A percentile compares a stretch with the other conserved stretches of the same genome.
Evolutionary conservation across 1,140 invertebrate genomes (phyloP).

Genomic region (Lordiphosa mommai): DNA sequence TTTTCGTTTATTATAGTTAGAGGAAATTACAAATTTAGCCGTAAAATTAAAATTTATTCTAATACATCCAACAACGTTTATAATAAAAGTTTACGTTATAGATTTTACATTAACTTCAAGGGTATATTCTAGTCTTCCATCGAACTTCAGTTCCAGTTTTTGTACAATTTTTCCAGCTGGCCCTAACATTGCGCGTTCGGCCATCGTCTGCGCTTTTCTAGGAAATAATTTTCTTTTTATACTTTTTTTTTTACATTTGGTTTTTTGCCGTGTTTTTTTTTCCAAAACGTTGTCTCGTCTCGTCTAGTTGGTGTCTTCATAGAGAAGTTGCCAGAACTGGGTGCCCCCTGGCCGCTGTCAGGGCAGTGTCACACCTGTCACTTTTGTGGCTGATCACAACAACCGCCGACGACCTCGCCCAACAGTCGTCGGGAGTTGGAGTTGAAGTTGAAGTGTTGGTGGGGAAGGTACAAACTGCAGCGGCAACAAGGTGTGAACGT

Average conservation of each 20-base stretch:
- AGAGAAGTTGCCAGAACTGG: conserved; percentile 26
- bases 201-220: conserved; percentile 52
- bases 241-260: conserved; percentile 32
- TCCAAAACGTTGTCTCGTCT: conserved; percentile 48
- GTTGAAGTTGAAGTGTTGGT: background rate
- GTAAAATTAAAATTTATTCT: too few species aligned
- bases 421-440: conserved; percentile 4
- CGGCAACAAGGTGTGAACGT: conserved; percentile 71
- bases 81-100: background rate
- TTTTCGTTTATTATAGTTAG: too few species aligned
- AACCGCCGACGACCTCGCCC: conserved; percentile 59
- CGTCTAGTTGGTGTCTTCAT: conserved; percentile 66
- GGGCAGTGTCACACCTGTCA: conserved; percentile 71
- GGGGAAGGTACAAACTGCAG: conserved; percentile 5
- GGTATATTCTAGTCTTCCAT: conserved; percentile 7
- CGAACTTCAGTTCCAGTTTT: conserved; percentile 3
- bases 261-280: conserved; percentile 36
- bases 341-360: conserved; percentile 30
- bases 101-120: too few species aligned
- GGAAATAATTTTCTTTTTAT: conserved; percentile 61
- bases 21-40: too few species aligned
- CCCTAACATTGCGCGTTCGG: conserved; percentile 38
- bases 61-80: too few species aligned
- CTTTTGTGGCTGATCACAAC: conserved; percentile 74
- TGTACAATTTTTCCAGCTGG: conserved; percentile 9